Conservation (phyloP, 2,888 invertebrate species). For the Brenthis hecate region DNA sequence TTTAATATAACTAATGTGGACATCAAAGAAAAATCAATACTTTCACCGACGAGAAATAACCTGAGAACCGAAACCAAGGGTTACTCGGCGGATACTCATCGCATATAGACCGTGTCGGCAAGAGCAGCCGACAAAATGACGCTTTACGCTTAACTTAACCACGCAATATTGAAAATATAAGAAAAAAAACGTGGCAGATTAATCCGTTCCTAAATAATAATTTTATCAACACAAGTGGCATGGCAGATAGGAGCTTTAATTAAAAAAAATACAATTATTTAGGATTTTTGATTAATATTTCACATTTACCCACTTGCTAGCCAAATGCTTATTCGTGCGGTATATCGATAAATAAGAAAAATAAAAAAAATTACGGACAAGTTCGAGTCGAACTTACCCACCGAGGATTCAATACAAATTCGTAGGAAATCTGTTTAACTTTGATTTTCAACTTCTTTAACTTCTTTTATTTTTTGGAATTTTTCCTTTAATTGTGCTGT, state of each 20-base stretch:
- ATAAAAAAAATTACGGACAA: too few relatives aligned
- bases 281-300: not conserved
- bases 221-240: not conserved
- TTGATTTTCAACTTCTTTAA: too few relatives aligned
- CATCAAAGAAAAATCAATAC: slow-evolving; percentile 43
- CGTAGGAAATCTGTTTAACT: too few relatives aligned
- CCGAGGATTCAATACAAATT: too few relatives aligned
- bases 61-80: slow-evolving; percentile 63
- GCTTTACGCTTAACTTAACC: slow-evolving; percentile 73
- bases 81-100: slow-evolving; percentile 64
- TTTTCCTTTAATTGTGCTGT: too few relatives aligned
- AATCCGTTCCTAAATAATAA: slow-evolving; percentile 13
- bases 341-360: too few relatives aligned
- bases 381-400: too few relatives aligned
- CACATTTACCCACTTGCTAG: too few relatives aligned
- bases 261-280: not conserved
- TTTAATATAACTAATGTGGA: slow-evolving; percentile 20
- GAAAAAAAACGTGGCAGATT: slow-evolving; percentile 22
- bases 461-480: too few relatives aligned
- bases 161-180: slow-evolving; percentile 63
- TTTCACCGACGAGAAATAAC: slow-evolving; percentile 48
- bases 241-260: not conserved
- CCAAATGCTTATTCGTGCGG: too few relatives aligned
- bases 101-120: slow-evolving; percentile 78
- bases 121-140: slow-evolving; percentile 73